phyloP scores from a whole-genome alignment of 2,797 vertebrate species.

The Phataginus tetradactyla region DNA sequence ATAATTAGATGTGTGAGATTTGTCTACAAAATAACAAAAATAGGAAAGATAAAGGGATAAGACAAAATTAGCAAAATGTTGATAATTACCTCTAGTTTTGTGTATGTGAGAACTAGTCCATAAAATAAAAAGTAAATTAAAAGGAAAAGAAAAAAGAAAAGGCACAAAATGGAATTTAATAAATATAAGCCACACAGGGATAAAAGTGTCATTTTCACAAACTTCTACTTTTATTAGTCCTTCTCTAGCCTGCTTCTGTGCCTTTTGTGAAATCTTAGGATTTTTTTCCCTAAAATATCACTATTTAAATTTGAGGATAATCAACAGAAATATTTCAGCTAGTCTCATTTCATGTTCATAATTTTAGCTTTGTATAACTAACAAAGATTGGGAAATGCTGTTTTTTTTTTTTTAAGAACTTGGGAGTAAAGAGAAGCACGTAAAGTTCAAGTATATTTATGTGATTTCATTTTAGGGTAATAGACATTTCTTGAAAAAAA shows the following conservation, averaged over 20 bases:
- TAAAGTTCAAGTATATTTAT: neutral
- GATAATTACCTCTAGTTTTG: neutral
- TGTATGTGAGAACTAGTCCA: neutral
- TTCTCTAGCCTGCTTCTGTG: no score
- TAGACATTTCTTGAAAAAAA: neutral
- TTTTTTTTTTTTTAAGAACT: neutral
- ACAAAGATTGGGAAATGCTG: neutral
- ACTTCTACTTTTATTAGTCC: no score
- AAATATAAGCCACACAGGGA: neutral
- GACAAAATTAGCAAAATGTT: neutral
- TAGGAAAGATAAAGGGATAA: neutral
- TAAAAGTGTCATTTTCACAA: neutral
- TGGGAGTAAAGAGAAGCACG: neutral
- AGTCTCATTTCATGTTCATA: neutral
- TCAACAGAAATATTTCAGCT: neutral
- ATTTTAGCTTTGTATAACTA: constrained; percentile 16
- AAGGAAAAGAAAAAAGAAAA: neutral
- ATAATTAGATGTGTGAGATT: neutral
- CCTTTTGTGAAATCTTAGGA: no score
- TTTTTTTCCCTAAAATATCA: neutral
- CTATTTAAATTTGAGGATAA: neutral
- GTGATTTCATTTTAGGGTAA: neutral
- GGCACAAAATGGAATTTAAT: neutral
- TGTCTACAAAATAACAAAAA: neutral
- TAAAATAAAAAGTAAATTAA: neutral